Evolutionary conservation across 2,113 vertebrate genomes (phyloP), one percentile per base, ranked within the genome.

Genomic region (Sapajus apella): DNA sequence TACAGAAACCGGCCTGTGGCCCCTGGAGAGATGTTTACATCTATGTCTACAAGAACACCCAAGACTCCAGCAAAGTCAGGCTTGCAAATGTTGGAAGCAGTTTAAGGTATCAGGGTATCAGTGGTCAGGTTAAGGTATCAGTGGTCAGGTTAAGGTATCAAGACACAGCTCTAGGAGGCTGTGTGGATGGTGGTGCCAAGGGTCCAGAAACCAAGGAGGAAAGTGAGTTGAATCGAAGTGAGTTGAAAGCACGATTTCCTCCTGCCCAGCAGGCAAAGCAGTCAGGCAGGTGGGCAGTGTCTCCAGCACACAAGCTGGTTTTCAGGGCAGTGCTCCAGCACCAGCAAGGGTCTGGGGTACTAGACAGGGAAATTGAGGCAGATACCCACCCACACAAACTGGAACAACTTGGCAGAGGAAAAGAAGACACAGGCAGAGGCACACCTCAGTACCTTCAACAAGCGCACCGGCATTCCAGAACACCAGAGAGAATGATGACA

Each of bases 11-110:
- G 3, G 35, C 13, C 10, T 37, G 7, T 8, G 2, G 8, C 21
- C 47, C 0, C 0, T 0, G 55, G 35, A 6, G 0, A 52, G 12
- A 30, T 8, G 12, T 18, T 2, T 45, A 43, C 14, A 43, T 40
- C 30, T 4, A 16, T 20, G 61, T 17, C 83, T 21, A 25, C 12
- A 32, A 18, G 61, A 37, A 64, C 6, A 14, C 6, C 8, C 72
- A 8, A 8, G 8, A 5, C 58, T 30, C 43, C 4, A 14, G 81
- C 23, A 72, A 18, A 61, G 1, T 27, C 43, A 61, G 64, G 64
- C 10, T 6, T 4, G 27, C 13, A 9, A 2, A 27, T 30, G 16
- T 8, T 3, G 2, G 30, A 66, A 70, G 52, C 0, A 2, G 11
- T 27, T 10, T 58, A 40, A 40, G 37, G 37, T 40, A 40, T 40